Conservation (phyloP, 2,113 vertebrate genomes). For the Orthonyx spaldingii region DNA sequence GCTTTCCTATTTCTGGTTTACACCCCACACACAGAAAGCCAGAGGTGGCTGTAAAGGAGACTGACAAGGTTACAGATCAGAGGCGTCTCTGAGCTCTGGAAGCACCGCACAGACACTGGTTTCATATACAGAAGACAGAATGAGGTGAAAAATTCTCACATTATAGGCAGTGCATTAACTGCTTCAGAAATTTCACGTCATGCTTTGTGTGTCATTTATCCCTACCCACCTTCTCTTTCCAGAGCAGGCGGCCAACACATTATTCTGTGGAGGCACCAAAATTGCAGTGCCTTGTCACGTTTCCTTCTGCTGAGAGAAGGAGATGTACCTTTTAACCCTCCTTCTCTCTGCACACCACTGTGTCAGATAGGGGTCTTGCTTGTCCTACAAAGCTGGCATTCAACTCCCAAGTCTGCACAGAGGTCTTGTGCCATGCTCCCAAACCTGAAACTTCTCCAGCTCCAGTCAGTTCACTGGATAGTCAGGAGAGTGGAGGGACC, state of each 20-base stretch:
- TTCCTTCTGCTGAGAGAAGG: not conserved
- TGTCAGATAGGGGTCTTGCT: not conserved
- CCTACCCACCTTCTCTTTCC: not conserved
- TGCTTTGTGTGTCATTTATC: rapidly evolving
- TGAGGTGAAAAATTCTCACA: not conserved
- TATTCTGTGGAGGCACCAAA: not conserved
- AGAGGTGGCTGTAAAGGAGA: not conserved
- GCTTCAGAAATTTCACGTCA: not conserved
- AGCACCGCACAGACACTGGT: not conserved
- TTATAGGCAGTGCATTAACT: rapidly evolving
- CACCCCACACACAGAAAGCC: not conserved
- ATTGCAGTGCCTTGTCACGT: rapidly evolving
- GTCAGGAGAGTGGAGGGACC: rapidly evolving
- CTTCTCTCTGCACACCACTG: not conserved
- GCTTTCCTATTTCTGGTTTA: not conserved
- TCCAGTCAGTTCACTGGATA: rapidly evolving
- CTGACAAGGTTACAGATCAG: not conserved
- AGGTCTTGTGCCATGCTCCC: not conserved
- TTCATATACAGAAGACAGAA: not conserved
- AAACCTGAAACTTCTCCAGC: not conserved
- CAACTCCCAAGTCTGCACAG: rapidly evolving
- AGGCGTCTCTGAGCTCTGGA: not conserved
- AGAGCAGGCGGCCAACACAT: not conserved
- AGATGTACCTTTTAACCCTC: not conserved
- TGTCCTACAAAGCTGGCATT: not conserved